Percentiles rank a stretch among this genome's conserved stretches.
phyloP scores from a whole-genome alignment of 1,140 invertebrate genomes.

The Eurosta solidaginis region DNA sequence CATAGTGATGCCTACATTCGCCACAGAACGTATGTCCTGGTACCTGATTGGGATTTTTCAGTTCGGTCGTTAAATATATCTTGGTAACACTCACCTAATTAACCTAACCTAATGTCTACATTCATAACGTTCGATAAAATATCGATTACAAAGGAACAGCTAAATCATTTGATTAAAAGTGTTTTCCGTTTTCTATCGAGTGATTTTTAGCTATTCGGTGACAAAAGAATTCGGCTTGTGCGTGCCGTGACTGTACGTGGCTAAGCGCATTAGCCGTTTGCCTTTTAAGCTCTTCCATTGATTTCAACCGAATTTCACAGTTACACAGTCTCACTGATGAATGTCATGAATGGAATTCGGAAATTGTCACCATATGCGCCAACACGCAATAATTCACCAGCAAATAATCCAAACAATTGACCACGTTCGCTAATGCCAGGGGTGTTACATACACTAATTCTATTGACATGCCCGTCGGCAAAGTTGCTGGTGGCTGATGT shows the following conservation, averaged over 20 bases:
- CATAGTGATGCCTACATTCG: too few species aligned
- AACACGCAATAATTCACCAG: slow-evolving; percentile 61
- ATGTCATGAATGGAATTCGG: slow-evolving; percentile 24
- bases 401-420: slow-evolving; percentile 61
- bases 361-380: slow-evolving; percentile 61
- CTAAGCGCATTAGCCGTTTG: slow-evolving; percentile 38
- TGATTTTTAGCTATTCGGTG: too few species aligned
- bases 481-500: neutral
- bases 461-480: neutral
- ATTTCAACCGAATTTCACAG: neutral
- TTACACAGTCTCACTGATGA: neutral
- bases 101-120: too few species aligned
- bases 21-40: too few species aligned
- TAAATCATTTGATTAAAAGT: too few species aligned
- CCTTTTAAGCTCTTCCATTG: neutral
- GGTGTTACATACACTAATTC: slow-evolving; percentile 39
- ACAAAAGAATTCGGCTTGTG: too few species aligned
- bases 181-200: too few species aligned
- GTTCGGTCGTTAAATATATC: too few species aligned
- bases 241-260: neutral
- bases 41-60: too few species aligned
- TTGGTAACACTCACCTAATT: too few species aligned
- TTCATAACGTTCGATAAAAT: too few species aligned
- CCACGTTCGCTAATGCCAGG: slow-evolving; percentile 50
- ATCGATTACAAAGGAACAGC: too few species aligned